Evolutionary conservation across 2,888 invertebrate species (phyloP).

Genomic region (Agriopis aurantiaria): DNA sequence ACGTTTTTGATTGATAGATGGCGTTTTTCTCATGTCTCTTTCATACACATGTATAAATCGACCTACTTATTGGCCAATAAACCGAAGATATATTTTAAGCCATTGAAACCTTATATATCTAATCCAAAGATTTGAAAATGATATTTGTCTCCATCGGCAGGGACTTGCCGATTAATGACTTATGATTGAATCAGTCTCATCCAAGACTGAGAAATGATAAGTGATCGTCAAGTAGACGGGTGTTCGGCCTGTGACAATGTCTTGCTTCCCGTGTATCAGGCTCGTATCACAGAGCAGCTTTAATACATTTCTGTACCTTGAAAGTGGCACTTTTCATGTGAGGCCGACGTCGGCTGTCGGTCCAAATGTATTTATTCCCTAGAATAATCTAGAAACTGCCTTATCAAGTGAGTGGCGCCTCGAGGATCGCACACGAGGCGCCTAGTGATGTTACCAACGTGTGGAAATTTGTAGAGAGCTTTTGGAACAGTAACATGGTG

Average conservation of each 20-base stretch:
- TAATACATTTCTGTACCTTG: conserved; percentile 25
- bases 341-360: conserved; percentile 20
- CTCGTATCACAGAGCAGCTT: conserved; percentile 30
- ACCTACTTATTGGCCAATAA: neutral
- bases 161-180: neutral
- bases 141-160: neutral
- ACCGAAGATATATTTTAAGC: neutral
- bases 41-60: neutral
- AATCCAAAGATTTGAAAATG: conserved; percentile 3
- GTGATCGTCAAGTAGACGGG: no score
- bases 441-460: conserved; percentile 59
- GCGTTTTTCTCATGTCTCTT: conserved; percentile 4
- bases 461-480: conserved; percentile 34
- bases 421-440: conserved; percentile 37
- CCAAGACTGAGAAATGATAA: neutral
- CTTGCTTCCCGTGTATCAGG: conserved; percentile 10
- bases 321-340: conserved; percentile 21
- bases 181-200: neutral
- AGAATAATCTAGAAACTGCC: conserved; percentile 68
- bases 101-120: neutral
- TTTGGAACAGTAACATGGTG: conserved; percentile 13
- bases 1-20: conserved; percentile 10
- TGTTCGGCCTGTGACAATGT: neutral
- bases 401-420: conserved; percentile 63
- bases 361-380: conserved; percentile 28